phyloP scores from a whole-genome alignment of 2,888 invertebrate species.

The Hypomecis atomaria region DNA sequence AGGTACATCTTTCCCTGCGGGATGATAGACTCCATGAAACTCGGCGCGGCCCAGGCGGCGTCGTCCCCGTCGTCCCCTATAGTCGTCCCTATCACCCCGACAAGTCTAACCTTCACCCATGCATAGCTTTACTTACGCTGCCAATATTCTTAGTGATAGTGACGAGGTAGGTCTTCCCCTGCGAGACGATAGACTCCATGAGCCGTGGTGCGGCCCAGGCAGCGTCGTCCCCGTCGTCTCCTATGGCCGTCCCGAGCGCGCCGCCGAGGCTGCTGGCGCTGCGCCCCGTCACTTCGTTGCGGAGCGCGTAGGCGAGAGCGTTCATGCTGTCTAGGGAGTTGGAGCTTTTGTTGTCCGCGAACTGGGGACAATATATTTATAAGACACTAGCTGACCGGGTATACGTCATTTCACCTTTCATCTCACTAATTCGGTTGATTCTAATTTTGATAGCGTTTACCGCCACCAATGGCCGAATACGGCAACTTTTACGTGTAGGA shows the following conservation, averaged over 20 bases:
- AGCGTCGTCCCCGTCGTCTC: conserved; percentile 53
- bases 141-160: conserved; percentile 75
- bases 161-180: conserved; percentile 76
- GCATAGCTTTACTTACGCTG: conserved; percentile 74
- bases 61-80: too few species aligned
- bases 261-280: conserved; percentile 46
- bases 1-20: too few species aligned
- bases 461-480: too few species aligned
- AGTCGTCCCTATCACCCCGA: too few species aligned
- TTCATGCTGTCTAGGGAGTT: conserved; percentile 67
- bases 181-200: conserved; percentile 77
- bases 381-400: too few species aligned
- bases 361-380: conserved; percentile 49
- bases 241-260: conserved; percentile 18
- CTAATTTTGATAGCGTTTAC: too few species aligned
- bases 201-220: conserved; percentile 63
- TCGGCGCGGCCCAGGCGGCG: too few species aligned
- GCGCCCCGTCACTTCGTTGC: conserved; percentile 49
- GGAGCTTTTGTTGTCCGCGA: conserved; percentile 69
- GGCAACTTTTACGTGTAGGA: too few species aligned
- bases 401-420: too few species aligned
- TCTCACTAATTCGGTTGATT: too few species aligned
- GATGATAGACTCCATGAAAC: too few species aligned
- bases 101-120: too few species aligned
- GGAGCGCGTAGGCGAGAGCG: conserved; percentile 60